These are phyloP conservation scores for Schizaphis graminum DNA, from an alignment of 2,888 invertebrate genomes.

Conservation along the genomic window DNA sequence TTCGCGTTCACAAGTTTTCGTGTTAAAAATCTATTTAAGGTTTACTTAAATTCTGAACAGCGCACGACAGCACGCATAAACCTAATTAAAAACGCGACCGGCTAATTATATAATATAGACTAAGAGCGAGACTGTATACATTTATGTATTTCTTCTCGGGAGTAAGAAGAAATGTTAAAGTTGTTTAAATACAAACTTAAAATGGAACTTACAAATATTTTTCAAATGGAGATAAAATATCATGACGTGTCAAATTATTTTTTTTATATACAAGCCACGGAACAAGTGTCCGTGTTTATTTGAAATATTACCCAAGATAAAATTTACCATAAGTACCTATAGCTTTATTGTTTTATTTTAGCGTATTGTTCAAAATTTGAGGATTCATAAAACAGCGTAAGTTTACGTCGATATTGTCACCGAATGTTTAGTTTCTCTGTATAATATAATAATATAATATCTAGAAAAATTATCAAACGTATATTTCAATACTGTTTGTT, in stretches of 20 bases:
- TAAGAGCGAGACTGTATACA: neutral
- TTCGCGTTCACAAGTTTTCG: neutral
- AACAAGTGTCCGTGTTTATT: neutral
- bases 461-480: too few relatives aligned
- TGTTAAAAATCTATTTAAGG: slow-evolving; percentile 14
- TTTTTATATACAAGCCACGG: neutral
- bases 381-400: too few relatives aligned
- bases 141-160: neutral
- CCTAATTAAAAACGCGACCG: neutral
- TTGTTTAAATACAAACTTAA: neutral
- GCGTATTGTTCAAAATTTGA: too few relatives aligned
- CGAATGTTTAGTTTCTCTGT: too few relatives aligned
- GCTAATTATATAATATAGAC: slow-evolving; percentile 14
- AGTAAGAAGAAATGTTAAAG: neutral
- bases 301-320: neutral
- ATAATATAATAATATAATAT: too few relatives aligned
- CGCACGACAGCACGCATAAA: neutral
- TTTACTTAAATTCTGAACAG: neutral
- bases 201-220: neutral
- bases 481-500: too few relatives aligned
- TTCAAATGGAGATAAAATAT: neutral
- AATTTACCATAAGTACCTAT: too few relatives aligned
- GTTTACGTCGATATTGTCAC: too few relatives aligned
- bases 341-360: too few relatives aligned
- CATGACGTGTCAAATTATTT: neutral